Evolutionary conservation across 2,797 vertebrate species (phyloP).

Genomic region (Spinibarbus caldwelli): DNA sequence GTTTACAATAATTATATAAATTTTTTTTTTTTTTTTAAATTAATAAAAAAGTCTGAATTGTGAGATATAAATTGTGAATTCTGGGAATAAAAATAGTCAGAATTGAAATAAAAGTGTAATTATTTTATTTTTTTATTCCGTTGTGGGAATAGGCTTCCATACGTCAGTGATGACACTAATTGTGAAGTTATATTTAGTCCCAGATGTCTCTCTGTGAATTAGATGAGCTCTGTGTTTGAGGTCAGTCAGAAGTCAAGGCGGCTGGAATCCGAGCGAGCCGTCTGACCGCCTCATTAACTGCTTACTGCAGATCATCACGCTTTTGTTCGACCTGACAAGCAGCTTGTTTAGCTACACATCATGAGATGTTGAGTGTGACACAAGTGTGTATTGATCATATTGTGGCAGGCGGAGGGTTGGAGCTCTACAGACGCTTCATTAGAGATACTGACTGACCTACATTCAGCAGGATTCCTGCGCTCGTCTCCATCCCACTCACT

Average conservation of each 20-base stretch:
- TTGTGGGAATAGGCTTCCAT: too few relatives aligned
- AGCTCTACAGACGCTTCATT: constrained; percentile 40
- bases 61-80: too few relatives aligned
- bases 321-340: neutral
- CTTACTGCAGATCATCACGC: neutral
- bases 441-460: constrained; percentile 50
- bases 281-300: neutral
- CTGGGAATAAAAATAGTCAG: too few relatives aligned
- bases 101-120: too few relatives aligned
- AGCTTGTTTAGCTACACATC: neutral
- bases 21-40: too few relatives aligned
- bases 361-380: neutral
- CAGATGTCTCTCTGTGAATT: neutral
- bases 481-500: constrained; percentile 32
- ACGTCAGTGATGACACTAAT: neutral
- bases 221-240: neutral
- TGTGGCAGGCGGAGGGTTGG: constrained; percentile 8
- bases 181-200: neutral
- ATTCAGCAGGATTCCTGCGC: constrained; percentile 54
- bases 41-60: too few relatives aligned
- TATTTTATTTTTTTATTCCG: too few relatives aligned
- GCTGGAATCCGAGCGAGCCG: neutral
- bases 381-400: neutral
- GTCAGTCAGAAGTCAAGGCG: neutral
- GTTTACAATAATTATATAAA: too few relatives aligned